Evolutionary conservation across 92 coral and sea anemone species (phyloP).

Genomic region (Heliopora coerulea): DNA sequence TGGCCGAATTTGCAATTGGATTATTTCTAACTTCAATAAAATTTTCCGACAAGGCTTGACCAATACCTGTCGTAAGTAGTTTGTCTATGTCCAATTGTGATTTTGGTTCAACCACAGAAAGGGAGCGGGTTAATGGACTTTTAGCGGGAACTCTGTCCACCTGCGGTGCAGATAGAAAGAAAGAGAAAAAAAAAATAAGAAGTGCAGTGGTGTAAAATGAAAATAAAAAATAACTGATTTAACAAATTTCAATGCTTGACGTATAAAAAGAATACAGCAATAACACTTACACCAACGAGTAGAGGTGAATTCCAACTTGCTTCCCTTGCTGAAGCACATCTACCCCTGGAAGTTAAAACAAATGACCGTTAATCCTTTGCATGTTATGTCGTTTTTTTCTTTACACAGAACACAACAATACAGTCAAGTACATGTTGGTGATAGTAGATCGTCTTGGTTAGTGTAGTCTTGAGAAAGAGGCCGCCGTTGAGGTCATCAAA

Average conservation of each 20-base stretch:
- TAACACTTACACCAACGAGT: slow-evolving; percentile 23
- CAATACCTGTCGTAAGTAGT: slow-evolving; percentile 46
- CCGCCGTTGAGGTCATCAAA: too few relatives aligned
- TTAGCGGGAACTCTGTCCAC: slow-evolving; percentile 28
- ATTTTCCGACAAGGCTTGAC: too few relatives aligned
- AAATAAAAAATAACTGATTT: background rate
- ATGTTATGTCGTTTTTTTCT: too few relatives aligned
- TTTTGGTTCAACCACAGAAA: slow-evolving; percentile 50
- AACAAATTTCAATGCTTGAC: background rate
- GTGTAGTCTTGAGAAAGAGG: too few relatives aligned
- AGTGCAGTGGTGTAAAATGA: background rate
- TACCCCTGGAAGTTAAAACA: slow-evolving; percentile 12
- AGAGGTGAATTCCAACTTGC: slow-evolving; percentile 42
- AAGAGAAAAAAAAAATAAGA: background rate
- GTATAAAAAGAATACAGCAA: background rate
- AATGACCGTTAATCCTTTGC: too few relatives aligned
- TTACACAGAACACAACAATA: too few relatives aligned
- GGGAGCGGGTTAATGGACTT: slow-evolving; percentile 51
- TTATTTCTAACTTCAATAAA: too few relatives aligned
- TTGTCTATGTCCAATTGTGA: slow-evolving; percentile 35
- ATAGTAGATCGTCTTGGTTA: too few relatives aligned
- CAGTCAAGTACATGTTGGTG: too few relatives aligned
- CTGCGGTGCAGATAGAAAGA: background rate
- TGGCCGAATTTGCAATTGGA: too few relatives aligned
- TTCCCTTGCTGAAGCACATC: slow-evolving; percentile 31